Percentiles rank a stretch among this genome's conserved stretches.
These are phyloP conservation scores for Catonia carolina DNA, from an alignment of 2,888 invertebrate species.

Conservation along the genomic window DNA sequence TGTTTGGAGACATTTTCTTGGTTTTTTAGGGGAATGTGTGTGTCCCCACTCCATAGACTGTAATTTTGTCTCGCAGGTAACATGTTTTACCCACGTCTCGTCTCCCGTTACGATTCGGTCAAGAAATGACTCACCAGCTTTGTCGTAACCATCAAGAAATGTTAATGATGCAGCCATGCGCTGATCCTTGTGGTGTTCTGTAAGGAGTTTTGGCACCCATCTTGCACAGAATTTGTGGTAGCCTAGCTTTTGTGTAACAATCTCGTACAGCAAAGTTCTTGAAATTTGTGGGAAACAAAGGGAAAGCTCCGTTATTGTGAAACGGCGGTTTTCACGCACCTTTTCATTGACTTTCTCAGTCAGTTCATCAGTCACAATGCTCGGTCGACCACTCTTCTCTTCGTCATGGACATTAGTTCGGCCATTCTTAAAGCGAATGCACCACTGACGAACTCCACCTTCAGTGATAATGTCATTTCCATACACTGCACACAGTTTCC, in stretches of 20 bases:
- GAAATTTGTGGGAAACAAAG: slow-evolving; percentile 17
- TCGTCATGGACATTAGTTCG: slow-evolving; percentile 14
- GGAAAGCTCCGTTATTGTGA: slow-evolving; percentile 19
- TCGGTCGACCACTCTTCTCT: slow-evolving; percentile 7
- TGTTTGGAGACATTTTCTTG: slow-evolving; percentile 16
- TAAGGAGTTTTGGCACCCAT: slow-evolving; percentile 15
- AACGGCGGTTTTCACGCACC: slow-evolving; percentile 12
- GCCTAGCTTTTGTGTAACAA: slow-evolving; percentile 5
- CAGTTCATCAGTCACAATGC: slow-evolving; percentile 16
- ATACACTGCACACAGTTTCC: slow-evolving; percentile 18
- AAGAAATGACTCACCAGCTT: background rate
- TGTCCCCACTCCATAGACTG: slow-evolving; percentile 9
- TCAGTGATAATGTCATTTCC: slow-evolving; percentile 16
- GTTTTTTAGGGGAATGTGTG: slow-evolving; percentile 12
- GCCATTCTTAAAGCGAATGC: slow-evolving; percentile 17
- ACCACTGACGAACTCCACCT: slow-evolving; percentile 14
- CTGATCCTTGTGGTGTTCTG: slow-evolving; percentile 11
- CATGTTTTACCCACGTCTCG: slow-evolving; percentile 10
- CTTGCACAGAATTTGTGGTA: slow-evolving; percentile 22
- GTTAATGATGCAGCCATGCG: slow-evolving; percentile 6
- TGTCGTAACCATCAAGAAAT: slow-evolving; percentile 8
- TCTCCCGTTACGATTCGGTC: slow-evolving; percentile 17
- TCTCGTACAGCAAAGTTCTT: slow-evolving; percentile 5
- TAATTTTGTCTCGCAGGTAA: slow-evolving; percentile 7
- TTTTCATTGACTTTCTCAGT: slow-evolving; percentile 18